Base-by-base conservation (phyloP, 2,797 vertebrate species). In the Acanthornis magna region DNA sequence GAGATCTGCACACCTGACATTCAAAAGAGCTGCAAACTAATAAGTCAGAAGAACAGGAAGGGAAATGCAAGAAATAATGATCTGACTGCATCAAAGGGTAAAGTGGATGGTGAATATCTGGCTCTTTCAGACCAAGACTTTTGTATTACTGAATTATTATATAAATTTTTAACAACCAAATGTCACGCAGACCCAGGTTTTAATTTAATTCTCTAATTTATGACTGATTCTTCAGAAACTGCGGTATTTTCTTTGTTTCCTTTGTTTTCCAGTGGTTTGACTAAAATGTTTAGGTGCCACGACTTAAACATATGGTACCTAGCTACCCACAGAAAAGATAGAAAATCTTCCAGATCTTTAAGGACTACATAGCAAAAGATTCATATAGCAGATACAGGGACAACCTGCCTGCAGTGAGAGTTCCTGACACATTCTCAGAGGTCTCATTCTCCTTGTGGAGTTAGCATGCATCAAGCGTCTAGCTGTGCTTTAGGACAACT, bases 71-170 rank as follows among this genome's bases (percentile, higher is more conserved):
- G 20, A 54, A 94, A 86, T 58, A 94, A 80, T 8, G 55, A 96
- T 4, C 29, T 58, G 22, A 14, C 96, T 51, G 36, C 48, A 77
- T 10, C 61, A n/a, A 96, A 97, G 22, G 96, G 93, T 65, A 98
- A 98, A 86, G 96, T 96, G 18, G 94, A 98, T 95, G 97, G 95
- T 98, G 97, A 92, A 34, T 40, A 55, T 18, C 54, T 50, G n/a
- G 29, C 21, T 82, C 6, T 80, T 91, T 72, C 10, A 23, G 17
- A 32, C 71, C 11, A 58, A 72, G 62, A 40, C 9, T 71, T 68
- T 13, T 77, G 36, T 57, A 36, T 51, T 78, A 22, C 4, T 85
- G 18, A 85, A 71, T 90, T 66, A 13, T 5, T 51, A 5, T 13
- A 4, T 12, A 13, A 8, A 43, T 23, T 60, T 50, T 57, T 55